These are phyloP conservation scores for Pseudomyrmex cubaensis DNA, from an alignment of 1,140 invertebrate genomes.

Conservation along the genomic window DNA sequence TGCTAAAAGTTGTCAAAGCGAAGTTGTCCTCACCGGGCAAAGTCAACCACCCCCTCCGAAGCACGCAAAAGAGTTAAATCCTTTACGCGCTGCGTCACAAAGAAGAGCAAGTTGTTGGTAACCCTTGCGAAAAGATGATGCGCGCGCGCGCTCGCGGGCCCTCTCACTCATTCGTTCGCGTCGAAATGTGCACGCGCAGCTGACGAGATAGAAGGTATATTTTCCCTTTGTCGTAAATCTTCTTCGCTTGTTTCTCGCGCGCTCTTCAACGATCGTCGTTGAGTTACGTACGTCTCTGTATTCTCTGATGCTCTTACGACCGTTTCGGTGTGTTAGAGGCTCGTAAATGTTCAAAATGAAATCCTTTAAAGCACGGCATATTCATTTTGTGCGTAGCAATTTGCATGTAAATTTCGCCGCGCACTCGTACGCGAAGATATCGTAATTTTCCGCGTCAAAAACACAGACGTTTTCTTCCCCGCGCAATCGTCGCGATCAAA, in stretches of 20 bases:
- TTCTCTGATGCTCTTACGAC: slow-evolving; percentile 31
- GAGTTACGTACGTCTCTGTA: slow-evolving; percentile 64
- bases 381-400: slow-evolving; percentile 65
- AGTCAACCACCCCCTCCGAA: slow-evolving; percentile 39
- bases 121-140: slow-evolving; percentile 64
- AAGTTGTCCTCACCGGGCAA: slow-evolving; percentile 50
- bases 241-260: slow-evolving; percentile 74
- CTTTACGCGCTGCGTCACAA: slow-evolving; percentile 78
- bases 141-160: background rate
- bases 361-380: slow-evolving; percentile 69
- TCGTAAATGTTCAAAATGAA: slow-evolving; percentile 73
- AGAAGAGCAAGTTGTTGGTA: slow-evolving; percentile 72
- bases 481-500: too few relatives aligned
- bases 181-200: slow-evolving; percentile 62
- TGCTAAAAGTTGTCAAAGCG: slow-evolving; percentile 59
- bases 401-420: slow-evolving; percentile 66
- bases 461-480: background rate
- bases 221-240: slow-evolving; percentile 74
- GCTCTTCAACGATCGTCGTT: slow-evolving; percentile 72
- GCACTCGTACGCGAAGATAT: slow-evolving; percentile 29
- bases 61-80: slow-evolving; percentile 67
- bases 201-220: slow-evolving; percentile 55
- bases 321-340: slow-evolving; percentile 63
- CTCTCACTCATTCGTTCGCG: slow-evolving; percentile 65
- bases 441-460: slow-evolving; percentile 38